Percentiles rank a stretch among this genome's conserved stretches.
Conservation (phyloP, 2,113 vertebrate genomes). For the Ammodytes dubius region DNA sequence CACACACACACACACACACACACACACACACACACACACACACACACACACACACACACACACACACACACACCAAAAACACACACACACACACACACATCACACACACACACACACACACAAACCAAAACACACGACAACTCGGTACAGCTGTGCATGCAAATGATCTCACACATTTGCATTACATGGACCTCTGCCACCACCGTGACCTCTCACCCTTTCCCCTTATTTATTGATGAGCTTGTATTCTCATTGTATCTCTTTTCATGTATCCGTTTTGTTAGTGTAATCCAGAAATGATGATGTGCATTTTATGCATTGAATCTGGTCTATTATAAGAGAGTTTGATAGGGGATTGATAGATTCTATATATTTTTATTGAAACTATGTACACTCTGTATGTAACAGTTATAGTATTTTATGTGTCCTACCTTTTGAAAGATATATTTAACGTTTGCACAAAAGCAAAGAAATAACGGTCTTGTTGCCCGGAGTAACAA, state of each 20-base stretch:
- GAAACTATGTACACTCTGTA: constrained; percentile 41
- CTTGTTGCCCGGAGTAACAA: background rate
- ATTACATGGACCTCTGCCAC: constrained; percentile 21
- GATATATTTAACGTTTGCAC: constrained; percentile 33
- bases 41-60: too few relatives aligned
- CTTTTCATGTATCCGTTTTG: constrained; percentile 2
- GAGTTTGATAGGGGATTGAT: constrained; percentile 25
- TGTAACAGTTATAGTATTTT: constrained; percentile 42
- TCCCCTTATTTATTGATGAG: constrained; percentile 33
- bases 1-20: too few relatives aligned
- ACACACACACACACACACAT: too few relatives aligned
- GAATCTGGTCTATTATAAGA: constrained; percentile 28
- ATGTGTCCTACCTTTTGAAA: constrained; percentile 36
- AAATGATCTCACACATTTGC: background rate
- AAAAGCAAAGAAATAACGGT: constrained; percentile 14
- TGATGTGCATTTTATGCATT: constrained; percentile 49
- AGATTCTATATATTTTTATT: constrained; percentile 64
- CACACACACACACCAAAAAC: too few relatives aligned
- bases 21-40: too few relatives aligned
- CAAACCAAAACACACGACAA: too few relatives aligned
- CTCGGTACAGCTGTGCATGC: constrained; percentile 24
- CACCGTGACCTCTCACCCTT: constrained; percentile 31
- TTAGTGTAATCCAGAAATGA: constrained; percentile 23
- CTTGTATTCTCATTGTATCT: constrained; percentile 6
- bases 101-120: background rate